phyloP scores from a whole-genome alignment of 2,113 vertebrate genomes.

The Cygnus buccinator region DNA sequence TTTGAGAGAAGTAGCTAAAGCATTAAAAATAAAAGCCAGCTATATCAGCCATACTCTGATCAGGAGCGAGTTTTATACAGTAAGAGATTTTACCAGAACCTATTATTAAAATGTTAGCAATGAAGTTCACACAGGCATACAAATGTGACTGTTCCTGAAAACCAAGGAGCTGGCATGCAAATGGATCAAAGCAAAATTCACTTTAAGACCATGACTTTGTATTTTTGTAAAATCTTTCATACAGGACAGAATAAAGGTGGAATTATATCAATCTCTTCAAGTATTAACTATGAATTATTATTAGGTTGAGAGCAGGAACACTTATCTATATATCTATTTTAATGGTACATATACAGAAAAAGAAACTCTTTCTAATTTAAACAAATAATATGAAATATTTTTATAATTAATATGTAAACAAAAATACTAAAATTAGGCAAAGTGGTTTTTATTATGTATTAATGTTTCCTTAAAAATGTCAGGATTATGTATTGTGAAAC shows the following conservation, averaged over 20 bases:
- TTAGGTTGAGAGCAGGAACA: background rate
- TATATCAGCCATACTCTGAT: background rate
- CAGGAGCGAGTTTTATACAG: background rate
- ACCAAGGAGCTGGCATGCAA: background rate
- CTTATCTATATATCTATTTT: background rate
- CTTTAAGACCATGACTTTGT: background rate
- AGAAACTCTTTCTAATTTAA: background rate
- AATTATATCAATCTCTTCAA: background rate
- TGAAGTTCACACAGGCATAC: background rate
- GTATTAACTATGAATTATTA: background rate
- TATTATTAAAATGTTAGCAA: background rate
- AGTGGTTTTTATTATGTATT: background rate
- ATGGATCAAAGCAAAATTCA: background rate
- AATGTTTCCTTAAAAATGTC: background rate
- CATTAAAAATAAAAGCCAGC: background rate
- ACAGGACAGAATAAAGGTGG: background rate
- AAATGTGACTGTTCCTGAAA: background rate
- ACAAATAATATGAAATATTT: background rate
- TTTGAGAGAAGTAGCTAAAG: background rate
- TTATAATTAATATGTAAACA: background rate
- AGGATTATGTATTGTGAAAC: background rate
- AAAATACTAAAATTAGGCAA: background rate
- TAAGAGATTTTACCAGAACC: background rate
- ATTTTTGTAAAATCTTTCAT: background rate
- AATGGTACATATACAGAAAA: background rate